Evolutionary conservation across 2,797 vertebrate genomes (phyloP), one percentile per base, ranked within the genome.

Genomic region (Tiaroga cobitis): DNA sequence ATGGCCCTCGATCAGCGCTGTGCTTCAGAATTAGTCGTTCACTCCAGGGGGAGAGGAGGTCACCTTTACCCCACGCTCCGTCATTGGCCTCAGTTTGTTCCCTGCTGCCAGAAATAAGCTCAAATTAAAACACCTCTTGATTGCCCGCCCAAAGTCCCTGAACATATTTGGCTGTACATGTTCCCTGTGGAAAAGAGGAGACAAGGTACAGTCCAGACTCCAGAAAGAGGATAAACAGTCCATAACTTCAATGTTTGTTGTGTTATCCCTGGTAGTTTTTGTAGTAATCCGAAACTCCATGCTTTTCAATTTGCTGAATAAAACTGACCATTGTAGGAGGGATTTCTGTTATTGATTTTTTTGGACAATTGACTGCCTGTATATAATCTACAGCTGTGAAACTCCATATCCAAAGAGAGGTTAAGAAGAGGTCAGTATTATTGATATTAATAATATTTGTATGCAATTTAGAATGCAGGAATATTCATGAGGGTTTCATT

Each of bases 101-200:
- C 89, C 73, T 78, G 86, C 73, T 78, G 86, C 88, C 90, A 84
- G 86, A 91, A 92, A 92, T 89, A 59, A 87, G 56, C 87, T 75
- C 37, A 73, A 81, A 91, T 92, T 88, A 87, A 82, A 89, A 84
- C 86, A 75, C 85, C 89, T 90, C 80, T 76, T 91, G 87, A 91
- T 93, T 91, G 81, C 24, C 19, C 76, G 91, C 91, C 90, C 92
- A 26, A 76, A 90, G 89, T 92, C 91, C 90, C 92, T 86, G 82
- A 93, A 89, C 92, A 87, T 87, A 92, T 94, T 92, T 92, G 85
- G 87, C 80, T 69, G 78, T 82, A 77, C 85, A 84, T 90, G 90
- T 86, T 87, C 69, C 67, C 69, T 2, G 8, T 37, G 56, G 61
- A 86, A 68, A 63, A 80, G 56, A 82, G 78, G 43, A 86, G 73